A percentile compares a stretch with the other conserved stretches of the same genome.
phyloP scores from a whole-genome alignment of 2,797 vertebrate genomes.

The Garrulus glandarius region DNA sequence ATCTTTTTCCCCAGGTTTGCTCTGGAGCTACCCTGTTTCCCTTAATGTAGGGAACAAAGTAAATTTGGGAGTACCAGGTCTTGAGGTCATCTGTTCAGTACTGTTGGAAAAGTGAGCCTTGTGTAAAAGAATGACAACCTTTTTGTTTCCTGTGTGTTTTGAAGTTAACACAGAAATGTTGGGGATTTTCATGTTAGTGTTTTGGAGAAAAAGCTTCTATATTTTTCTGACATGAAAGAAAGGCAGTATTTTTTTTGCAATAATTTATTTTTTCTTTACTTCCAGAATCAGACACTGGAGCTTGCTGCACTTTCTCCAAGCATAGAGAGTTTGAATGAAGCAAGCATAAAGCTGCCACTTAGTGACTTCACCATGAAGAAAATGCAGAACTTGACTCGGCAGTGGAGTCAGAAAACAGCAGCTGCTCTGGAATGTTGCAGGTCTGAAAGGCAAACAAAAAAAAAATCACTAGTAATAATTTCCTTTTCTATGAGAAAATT shows the following conservation, averaged over 20 bases:
- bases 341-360: conserved; percentile 81
- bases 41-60: not conserved
- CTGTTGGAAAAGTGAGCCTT: not conserved
- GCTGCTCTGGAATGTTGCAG: conserved; percentile 83
- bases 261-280: not conserved
- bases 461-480: not conserved
- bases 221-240: not conserved
- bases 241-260: not conserved
- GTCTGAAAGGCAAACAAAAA: conserved; percentile 66
- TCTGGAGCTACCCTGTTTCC: not conserved
- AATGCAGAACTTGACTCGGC: conserved; percentile 80
- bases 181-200: accelerated
- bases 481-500: not conserved
- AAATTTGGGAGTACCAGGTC: not conserved
- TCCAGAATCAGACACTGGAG: conserved; percentile 78
- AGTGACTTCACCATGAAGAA: conserved; percentile 75
- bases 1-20: not conserved
- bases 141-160: not conserved
- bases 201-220: not conserved
- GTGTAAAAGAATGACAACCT: not conserved
- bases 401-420: conserved; percentile 79
- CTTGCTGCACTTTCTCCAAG: conserved; percentile 79
- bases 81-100: not conserved
- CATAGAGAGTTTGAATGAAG: conserved; percentile 86
- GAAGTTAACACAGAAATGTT: not conserved